phyloP scores from a whole-genome alignment of 2,797 vertebrate species.

The Spheniscus humboldti region DNA sequence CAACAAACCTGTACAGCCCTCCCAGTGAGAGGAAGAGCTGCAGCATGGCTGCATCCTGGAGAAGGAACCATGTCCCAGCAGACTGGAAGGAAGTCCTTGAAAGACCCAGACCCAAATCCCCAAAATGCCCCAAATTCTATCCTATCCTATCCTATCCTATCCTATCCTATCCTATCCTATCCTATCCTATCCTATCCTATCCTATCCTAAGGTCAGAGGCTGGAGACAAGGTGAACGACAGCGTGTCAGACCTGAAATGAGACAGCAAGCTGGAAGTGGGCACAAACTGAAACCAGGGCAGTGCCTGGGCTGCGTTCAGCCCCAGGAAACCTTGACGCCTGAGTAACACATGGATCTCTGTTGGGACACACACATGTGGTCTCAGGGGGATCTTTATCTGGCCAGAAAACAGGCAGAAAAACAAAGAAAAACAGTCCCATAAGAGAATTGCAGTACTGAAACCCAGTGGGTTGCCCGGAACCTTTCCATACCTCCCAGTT shows the following conservation, averaged over 20 bases:
- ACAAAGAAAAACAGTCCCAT: not conserved
- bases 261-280: not conserved
- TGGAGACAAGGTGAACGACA: not conserved
- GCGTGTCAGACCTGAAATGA: not conserved
- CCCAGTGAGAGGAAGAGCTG: not conserved
- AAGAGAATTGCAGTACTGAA: not conserved
- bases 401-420: not conserved
- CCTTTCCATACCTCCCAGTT: not conserved
- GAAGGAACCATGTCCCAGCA: not conserved
- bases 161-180: too few species aligned
- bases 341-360: not conserved
- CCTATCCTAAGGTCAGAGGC: not conserved
- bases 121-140: not conserved
- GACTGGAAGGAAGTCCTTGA: not conserved
- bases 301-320: not conserved
- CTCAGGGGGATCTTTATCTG: not conserved
- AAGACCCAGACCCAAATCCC: not conserved
- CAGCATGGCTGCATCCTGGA: rapidly evolving
- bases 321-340: not conserved
- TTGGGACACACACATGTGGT: not conserved
- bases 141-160: not conserved
- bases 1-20: not conserved
- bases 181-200: not conserved
- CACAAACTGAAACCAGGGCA: not conserved
- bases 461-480: not conserved